phyloP scores from a whole-genome alignment of 2,888 invertebrate genomes.

The Melanophora roralis region DNA sequence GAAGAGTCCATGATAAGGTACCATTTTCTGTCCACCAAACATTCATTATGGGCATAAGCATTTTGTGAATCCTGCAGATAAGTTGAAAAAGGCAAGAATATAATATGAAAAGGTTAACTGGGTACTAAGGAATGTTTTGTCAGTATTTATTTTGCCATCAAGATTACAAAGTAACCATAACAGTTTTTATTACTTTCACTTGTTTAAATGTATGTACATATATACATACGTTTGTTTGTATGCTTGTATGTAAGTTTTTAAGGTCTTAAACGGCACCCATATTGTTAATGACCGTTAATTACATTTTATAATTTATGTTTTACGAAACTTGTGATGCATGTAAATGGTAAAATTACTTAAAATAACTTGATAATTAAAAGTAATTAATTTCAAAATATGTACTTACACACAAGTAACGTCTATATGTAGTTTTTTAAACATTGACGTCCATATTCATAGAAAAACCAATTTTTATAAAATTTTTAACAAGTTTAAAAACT shows the following conservation, averaged over 20 bases:
- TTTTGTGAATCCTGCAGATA: no score
- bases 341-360: constrained; percentile 37
- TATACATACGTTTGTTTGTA: background rate
- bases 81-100: no score
- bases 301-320: constrained; percentile 41
- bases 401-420: no score
- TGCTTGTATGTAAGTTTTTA: no score
- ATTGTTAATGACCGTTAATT: constrained; percentile 53
- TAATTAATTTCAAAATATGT: constrained; percentile 15
- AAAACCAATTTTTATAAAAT: no score
- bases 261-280: constrained; percentile 25
- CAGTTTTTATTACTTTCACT: constrained; percentile 16
- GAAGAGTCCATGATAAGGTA: no score
- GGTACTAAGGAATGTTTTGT: constrained; percentile 51
- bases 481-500: no score
- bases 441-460: no score
- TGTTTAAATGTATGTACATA: background rate
- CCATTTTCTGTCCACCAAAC: no score
- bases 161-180: background rate
- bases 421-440: no score
- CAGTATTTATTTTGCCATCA: constrained; percentile 37
- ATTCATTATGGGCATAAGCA: no score
- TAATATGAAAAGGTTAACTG: no score
- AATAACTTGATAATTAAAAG: constrained; percentile 18
- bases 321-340: constrained; percentile 1